Conservation (phyloP, 2,797 vertebrate genomes). For the Thripadectes ignobilis region DNA sequence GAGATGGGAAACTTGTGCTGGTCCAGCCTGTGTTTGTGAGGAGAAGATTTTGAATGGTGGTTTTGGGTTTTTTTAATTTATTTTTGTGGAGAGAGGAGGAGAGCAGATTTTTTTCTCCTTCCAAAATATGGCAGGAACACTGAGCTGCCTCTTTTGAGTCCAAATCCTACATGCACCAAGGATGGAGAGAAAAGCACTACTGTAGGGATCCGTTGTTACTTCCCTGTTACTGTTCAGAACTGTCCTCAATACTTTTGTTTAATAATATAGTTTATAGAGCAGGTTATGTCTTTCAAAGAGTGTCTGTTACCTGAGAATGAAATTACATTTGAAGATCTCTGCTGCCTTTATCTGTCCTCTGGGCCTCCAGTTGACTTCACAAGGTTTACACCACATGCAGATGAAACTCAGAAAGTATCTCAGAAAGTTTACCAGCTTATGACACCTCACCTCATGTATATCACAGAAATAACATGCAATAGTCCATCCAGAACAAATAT, state of each 20-base stretch:
- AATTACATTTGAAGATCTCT: neutral
- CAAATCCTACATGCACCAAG: fast-evolving
- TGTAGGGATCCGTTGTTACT: neutral
- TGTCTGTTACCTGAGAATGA: neutral
- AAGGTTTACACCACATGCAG: neutral
- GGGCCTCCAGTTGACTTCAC: neutral
- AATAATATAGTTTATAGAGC: neutral
- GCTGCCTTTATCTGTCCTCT: neutral
- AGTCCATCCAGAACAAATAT: neutral
- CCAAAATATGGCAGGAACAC: neutral
- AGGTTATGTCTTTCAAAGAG: neutral
- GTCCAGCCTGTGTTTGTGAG: neutral
- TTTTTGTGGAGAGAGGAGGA: too few relatives aligned
- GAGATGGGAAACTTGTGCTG: neutral
- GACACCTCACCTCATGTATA: fast-evolving
- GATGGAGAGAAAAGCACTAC: neutral
- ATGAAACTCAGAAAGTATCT: neutral
- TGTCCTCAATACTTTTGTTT: neutral
- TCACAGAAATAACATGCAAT: neutral
- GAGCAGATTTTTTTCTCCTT: neutral
- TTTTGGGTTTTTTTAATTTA: too few relatives aligned
- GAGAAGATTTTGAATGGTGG: neutral
- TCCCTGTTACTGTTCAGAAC: neutral
- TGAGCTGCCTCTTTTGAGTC: neutral
- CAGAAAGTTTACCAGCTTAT: neutral